phyloP scores from a whole-genome alignment of 2,113 vertebrate genomes.

The Micronycteris hirsuta region DNA sequence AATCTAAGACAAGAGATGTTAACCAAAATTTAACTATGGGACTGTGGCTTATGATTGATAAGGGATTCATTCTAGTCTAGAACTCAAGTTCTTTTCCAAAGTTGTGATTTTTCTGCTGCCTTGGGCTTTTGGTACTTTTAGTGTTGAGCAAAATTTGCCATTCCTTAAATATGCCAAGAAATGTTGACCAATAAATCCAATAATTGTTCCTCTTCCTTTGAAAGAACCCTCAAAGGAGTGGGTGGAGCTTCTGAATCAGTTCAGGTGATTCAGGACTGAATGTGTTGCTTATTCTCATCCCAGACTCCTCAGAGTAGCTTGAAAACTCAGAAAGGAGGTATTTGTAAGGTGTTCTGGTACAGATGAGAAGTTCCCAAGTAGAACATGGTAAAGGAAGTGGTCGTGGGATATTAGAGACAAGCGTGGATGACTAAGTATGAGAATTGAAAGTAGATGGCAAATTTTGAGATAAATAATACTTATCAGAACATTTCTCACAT shows the following conservation, averaged over 20 bases:
- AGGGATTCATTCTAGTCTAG: not conserved
- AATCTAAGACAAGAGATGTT: not conserved
- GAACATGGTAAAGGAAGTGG: not conserved
- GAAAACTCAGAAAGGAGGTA: not conserved
- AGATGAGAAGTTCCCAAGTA: not conserved
- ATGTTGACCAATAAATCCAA: not conserved
- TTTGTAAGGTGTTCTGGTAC: not conserved
- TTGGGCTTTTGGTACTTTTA: not conserved
- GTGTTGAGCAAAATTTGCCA: not conserved
- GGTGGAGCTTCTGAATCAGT: not conserved
- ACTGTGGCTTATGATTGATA: not conserved
- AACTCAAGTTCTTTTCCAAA: not conserved
- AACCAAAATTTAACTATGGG: not conserved
- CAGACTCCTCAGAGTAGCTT: not conserved
- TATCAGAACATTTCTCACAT: constrained; percentile 1
- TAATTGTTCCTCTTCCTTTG: not conserved
- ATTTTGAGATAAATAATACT: not conserved
- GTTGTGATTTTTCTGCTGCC: not conserved
- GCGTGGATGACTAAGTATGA: not conserved
- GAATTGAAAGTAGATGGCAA: not conserved
- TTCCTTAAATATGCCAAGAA: not conserved
- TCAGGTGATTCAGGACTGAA: constrained; percentile 10
- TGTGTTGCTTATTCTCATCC: not conserved
- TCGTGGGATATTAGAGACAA: not conserved
- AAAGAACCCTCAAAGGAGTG: not conserved